Base-by-base conservation (phyloP, 2,113 vertebrate species). In the Xyrauchen texanus region DNA sequence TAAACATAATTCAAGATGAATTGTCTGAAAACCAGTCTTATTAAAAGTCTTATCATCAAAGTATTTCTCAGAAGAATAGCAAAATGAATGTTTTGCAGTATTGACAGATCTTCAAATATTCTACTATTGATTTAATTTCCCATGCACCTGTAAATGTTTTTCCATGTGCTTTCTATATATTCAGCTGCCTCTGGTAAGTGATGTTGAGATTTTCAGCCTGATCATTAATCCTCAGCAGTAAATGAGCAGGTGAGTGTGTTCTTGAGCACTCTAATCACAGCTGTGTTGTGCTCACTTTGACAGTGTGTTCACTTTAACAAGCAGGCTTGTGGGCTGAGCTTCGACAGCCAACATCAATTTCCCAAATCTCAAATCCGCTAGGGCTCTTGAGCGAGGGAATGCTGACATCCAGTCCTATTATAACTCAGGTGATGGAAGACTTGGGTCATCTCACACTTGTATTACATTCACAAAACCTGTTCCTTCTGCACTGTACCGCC, bases 331-430 rank as follows among this genome's bases (percentile, higher is more conserved):
- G n/a, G 61, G 13, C 47, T 6, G 13, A 9, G 73, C 47, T 52
- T 4, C 6, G 61, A 76, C 53, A 63, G 46, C 73, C 13, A 76
- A 70, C 68, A 70, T 70, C 21, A 70, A 70, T 70, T 64, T 64
- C 61, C 73, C 21, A 34, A 34, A 34, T 34, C 21, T 34, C 73
- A 76, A 76, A 76, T 53, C 68, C 55, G 58, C 73, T 10, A 45
- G 49, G 47, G 61, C 51, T 42, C 63, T 42, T 47, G 60, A 75
- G 46, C n/a, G 13, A 15, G 52, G 60, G 10, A 34, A 75, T 16
- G 45, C 72, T 75, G 60, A 75, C 72, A 75, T 76, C 60, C 21
- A 16, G 47, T 34, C 21, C 61, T 64, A 76, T 76, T 76, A 76
- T 52, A 13, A 49, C 52, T 52, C 55, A 70, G 68, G 51, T 53